These are phyloP conservation scores for Bradypodion pumilum DNA, from an alignment of 2,797 vertebrate species.

Conservation along the genomic window DNA sequence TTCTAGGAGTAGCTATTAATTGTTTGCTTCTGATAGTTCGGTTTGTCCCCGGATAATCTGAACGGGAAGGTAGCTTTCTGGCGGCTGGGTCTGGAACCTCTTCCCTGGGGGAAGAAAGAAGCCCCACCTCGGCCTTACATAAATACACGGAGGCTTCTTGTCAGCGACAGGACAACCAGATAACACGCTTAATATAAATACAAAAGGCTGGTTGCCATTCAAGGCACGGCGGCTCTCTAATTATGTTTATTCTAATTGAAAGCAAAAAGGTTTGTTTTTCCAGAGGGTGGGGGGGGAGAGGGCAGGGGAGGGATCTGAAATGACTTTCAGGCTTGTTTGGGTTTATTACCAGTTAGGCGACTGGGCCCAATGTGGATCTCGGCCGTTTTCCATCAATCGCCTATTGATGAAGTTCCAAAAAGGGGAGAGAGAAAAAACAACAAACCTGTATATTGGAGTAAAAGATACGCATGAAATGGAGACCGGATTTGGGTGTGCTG, in stretches of 20 bases:
- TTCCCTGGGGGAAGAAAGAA: slow-evolving; percentile 61
- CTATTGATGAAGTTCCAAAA: slow-evolving; percentile 76
- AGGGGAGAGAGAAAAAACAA: no score
- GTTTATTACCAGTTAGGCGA: slow-evolving; percentile 66
- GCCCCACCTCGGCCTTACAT: slow-evolving; percentile 64
- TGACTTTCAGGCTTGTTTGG: slow-evolving; percentile 75
- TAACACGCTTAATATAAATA: slow-evolving; percentile 77
- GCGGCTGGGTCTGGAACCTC: slow-evolving; percentile 63
- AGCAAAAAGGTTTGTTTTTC: slow-evolving; percentile 70
- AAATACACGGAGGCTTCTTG: slow-evolving; percentile 70
- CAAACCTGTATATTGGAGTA: not conserved
- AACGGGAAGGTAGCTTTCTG: not conserved
- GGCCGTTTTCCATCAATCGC: slow-evolving; percentile 75
- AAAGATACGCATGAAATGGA: not conserved
- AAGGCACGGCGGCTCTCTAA: slow-evolving; percentile 77
- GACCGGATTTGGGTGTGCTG: slow-evolving; percentile 74
- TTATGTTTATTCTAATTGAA: slow-evolving; percentile 85
- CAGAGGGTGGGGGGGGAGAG: not conserved
- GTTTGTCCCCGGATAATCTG: not conserved
- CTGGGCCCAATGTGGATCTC: slow-evolving; percentile 76
- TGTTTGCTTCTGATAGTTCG: not conserved
- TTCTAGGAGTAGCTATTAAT: no score
- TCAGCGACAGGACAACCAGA: slow-evolving; percentile 73
- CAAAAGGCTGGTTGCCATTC: slow-evolving; percentile 78
- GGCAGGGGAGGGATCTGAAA: slow-evolving; percentile 70